phyloP scores from a whole-genome alignment of 2,113 vertebrate genomes.

The Corynorhinus townsendii region DNA sequence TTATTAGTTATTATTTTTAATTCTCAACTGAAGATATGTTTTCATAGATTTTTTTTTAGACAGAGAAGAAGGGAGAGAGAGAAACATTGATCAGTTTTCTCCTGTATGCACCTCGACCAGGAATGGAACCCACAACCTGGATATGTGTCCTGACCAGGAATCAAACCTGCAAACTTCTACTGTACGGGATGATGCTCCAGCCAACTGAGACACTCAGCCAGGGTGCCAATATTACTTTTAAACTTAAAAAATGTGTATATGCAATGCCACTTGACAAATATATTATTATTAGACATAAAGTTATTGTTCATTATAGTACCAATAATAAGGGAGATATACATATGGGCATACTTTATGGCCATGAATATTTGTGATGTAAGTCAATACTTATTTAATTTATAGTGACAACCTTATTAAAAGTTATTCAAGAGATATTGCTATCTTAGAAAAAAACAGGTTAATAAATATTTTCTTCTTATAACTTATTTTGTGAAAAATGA shows the following conservation, averaged over 20 bases:
- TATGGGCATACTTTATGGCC: neutral
- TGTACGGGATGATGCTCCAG: neutral
- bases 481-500: neutral
- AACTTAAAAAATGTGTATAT: neutral
- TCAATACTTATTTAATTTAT: neutral
- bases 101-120: neutral
- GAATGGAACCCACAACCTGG: neutral
- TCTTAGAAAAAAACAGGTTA: neutral
- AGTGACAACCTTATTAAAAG: neutral
- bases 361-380: neutral
- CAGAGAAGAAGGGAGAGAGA: neutral
- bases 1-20: neutral
- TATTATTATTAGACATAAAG: neutral
- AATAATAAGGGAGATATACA: neutral
- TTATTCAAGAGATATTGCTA: neutral
- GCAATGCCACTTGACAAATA: neutral
- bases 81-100: neutral
- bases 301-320: neutral
- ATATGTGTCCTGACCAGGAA: neutral
- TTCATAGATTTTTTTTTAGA: neutral
- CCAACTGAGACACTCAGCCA: neutral
- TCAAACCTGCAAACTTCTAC: neutral
- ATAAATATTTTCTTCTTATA: neutral
- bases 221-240: neutral
- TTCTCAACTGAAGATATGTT: neutral